Percentiles rank a stretch among this genome's conserved stretches.
These are phyloP conservation scores for Calidris pygmaea DNA, from an alignment of 2,113 vertebrate species.

Conservation along the genomic window DNA sequence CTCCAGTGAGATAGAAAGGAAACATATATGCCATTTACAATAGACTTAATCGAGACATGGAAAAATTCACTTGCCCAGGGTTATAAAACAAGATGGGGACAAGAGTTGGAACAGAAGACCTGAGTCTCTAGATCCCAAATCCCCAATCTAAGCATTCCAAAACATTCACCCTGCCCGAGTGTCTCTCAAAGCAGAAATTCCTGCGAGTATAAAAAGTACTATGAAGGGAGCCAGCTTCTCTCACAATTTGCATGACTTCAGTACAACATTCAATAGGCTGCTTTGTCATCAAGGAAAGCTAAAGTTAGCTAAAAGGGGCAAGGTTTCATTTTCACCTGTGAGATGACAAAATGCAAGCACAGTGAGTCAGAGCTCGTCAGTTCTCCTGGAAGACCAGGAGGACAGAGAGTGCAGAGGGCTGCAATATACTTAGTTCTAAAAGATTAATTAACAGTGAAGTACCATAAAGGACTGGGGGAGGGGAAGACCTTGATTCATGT, in stretches of 20 bases:
- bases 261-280: not conserved
- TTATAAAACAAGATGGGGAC: not conserved
- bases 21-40: not conserved
- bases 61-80: not conserved
- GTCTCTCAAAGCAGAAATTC: not conserved
- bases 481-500: constrained; percentile 40
- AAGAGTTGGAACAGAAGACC: not conserved
- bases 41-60: not conserved
- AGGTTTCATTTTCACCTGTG: not conserved
- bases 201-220: rapidly evolving
- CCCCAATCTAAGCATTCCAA: not conserved
- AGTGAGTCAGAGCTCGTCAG: not conserved
- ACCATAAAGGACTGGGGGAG: not conserved
- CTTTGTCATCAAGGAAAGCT: not conserved
- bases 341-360: not conserved
- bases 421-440: constrained; percentile 1
- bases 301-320: not conserved
- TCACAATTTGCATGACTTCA: not conserved
- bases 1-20: not conserved
- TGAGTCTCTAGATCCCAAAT: not conserved
- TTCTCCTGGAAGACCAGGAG: not conserved
- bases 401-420: not conserved
- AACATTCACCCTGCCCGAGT: not conserved
- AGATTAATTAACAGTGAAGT: constrained; percentile 58
- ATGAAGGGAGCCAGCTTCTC: not conserved